phyloP scores from a whole-genome alignment of 2,888 invertebrate species.

The Corythucha ciliata region DNA sequence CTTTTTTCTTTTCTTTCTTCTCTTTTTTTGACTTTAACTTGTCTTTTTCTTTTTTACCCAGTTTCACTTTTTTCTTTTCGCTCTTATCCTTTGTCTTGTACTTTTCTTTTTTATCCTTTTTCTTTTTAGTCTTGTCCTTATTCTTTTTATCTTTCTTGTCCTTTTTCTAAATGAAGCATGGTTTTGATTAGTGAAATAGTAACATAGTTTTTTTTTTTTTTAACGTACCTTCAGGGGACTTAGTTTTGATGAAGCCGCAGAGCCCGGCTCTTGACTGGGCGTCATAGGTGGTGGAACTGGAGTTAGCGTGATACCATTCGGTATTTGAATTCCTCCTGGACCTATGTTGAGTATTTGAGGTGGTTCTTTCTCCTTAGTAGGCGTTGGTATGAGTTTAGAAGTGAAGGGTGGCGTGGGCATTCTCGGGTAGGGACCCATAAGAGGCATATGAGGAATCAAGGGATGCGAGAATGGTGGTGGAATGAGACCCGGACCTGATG shows the following conservation, averaged over 20 bases:
- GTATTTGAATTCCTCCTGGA: too few relatives aligned
- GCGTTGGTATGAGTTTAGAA: not conserved
- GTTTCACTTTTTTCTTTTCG: constrained; percentile 33
- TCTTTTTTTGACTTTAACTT: constrained; percentile 27
- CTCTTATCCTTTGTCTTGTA: constrained; percentile 33
- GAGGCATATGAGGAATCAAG: constrained; percentile 18
- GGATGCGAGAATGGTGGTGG: constrained; percentile 31
- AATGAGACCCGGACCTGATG: constrained; percentile 48
- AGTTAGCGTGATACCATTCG: not conserved
- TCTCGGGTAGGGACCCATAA: constrained; percentile 6
- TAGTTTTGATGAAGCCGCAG: too few relatives aligned
- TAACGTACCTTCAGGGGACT: too few relatives aligned
- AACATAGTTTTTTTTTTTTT: too few relatives aligned
- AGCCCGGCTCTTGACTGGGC: too few relatives aligned
- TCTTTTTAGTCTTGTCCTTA: constrained; percentile 32
- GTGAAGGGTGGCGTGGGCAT: constrained; percentile 4
- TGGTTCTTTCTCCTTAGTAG: too few relatives aligned
- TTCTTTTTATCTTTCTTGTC: constrained; percentile 28
- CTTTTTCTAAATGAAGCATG: too few relatives aligned
- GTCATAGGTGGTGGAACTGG: not conserved
- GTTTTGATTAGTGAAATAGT: too few relatives aligned
- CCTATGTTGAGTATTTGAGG: too few relatives aligned
- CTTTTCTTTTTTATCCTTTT: constrained; percentile 34
- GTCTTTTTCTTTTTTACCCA: constrained; percentile 32
- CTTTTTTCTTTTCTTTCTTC: constrained; percentile 38